Percentiles rank a stretch among this genome's conserved stretches.
Conservation (phyloP, 2,113 vertebrate genomes). For the Mobula birostris region DNA sequence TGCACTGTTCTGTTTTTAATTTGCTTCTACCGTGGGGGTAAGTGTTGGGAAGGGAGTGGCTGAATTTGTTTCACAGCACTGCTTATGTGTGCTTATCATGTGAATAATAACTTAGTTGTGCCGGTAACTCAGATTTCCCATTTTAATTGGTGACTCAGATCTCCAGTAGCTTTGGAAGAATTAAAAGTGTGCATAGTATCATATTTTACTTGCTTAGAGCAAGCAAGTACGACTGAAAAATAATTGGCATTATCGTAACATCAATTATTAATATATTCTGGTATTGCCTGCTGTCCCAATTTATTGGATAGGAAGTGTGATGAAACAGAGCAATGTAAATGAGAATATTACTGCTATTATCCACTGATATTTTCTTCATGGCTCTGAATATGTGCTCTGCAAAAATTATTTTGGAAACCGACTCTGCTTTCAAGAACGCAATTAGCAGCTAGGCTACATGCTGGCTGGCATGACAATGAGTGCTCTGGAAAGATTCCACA, state of each 20-base stretch:
- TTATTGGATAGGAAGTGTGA: background rate
- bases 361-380: background rate
- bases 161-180: background rate
- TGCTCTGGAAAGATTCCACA: background rate
- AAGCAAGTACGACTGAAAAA: background rate
- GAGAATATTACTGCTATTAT: background rate
- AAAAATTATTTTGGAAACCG: background rate
- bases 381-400: background rate
- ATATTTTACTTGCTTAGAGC: background rate
- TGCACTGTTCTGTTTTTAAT: conserved; percentile 2
- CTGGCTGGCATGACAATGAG: background rate
- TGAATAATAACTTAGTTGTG: conserved; percentile 1
- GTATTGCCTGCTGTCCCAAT: background rate
- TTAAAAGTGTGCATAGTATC: background rate
- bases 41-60: background rate
- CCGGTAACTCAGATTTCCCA: conserved; percentile 5
- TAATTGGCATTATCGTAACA: background rate
- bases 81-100: background rate
- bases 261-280: conserved; percentile 16
- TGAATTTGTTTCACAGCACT: background rate
- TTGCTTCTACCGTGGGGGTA: background rate
- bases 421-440: background rate
- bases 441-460: background rate
- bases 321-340: background rate
- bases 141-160: background rate